Percentiles rank a stretch among this genome's conserved stretches.
phyloP scores from a whole-genome alignment of 2,113 vertebrate genomes.

The Craseonycteris thonglongyai region DNA sequence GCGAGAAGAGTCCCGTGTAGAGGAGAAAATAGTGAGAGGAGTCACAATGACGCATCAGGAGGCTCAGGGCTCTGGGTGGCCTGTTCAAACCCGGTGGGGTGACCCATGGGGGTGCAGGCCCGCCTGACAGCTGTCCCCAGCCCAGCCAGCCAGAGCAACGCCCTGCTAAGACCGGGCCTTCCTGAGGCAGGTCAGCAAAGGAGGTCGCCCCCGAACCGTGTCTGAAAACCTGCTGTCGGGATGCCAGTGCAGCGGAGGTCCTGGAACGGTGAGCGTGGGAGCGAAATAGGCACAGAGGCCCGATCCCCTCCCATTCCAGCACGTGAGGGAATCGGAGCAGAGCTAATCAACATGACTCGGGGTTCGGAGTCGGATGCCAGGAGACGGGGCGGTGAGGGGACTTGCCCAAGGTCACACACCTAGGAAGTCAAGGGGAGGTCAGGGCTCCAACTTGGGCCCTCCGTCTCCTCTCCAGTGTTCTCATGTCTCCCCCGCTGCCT shows the following conservation, averaged over 20 bases:
- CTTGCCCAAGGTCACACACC: neutral
- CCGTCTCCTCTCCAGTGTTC: neutral
- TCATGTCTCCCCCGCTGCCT: conserved; percentile 4
- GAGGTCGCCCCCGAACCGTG: neutral
- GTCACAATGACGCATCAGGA: neutral
- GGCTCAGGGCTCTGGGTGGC: neutral
- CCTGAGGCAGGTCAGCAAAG: neutral
- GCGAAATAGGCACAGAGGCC: neutral
- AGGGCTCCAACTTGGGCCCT: neutral
- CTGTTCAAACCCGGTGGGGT: neutral
- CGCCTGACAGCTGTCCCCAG: neutral
- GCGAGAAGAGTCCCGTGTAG: neutral
- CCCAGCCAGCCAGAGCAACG: neutral
- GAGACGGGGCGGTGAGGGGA: neutral
- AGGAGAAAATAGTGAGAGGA: neutral
- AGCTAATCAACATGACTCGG: neutral
- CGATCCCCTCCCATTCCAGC: neutral
- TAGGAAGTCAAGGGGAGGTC: neutral
- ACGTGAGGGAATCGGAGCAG: neutral
- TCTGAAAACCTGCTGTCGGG: neutral
- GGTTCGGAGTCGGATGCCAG: neutral
- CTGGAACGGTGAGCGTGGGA: fast-evolving
- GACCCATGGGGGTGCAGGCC: neutral
- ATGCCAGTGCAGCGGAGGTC: neutral
- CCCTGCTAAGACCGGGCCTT: neutral